These are phyloP conservation scores for Zaprionus tsacasi DNA, from an alignment of 1,140 invertebrate species.

Conservation along the genomic window DNA sequence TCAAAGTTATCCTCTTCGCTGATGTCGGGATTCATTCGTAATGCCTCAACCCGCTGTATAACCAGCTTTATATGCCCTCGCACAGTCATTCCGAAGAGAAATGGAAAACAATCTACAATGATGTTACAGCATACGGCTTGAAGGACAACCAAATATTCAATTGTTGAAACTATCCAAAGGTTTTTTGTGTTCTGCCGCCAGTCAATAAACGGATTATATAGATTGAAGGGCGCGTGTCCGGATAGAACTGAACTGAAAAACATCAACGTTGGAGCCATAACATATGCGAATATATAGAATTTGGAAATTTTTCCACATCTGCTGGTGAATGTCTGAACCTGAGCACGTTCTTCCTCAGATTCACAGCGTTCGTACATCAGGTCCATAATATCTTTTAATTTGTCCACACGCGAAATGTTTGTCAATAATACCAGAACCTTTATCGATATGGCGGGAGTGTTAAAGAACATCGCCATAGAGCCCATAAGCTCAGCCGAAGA, in stretches of 20 bases:
- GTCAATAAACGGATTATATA: conserved; percentile 54
- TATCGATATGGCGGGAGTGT: conserved; percentile 17
- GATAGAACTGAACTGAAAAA: conserved; percentile 1
- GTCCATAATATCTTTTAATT: conserved; percentile 32
- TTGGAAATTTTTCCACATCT: conserved; percentile 32
- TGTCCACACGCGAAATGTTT: conserved; percentile 27
- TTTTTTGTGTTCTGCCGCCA: conserved; percentile 19
- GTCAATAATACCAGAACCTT: conserved; percentile 17
- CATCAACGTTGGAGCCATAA: conserved; percentile 9
- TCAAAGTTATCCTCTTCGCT: conserved; percentile 27
- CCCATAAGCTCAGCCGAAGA: conserved; percentile 25
- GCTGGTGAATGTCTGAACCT: conserved; percentile 33
- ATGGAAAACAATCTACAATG: conserved; percentile 27
- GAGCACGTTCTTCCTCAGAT: neutral
- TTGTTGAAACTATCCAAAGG: conserved; percentile 32
- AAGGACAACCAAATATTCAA: conserved; percentile 20
- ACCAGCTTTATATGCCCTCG: conserved; percentile 43
- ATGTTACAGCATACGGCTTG: neutral
- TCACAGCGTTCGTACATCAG: conserved; percentile 43
- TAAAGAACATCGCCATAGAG: conserved; percentile 43
- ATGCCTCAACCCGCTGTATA: conserved; percentile 5
- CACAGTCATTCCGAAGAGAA: conserved; percentile 43
- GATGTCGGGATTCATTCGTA: conserved; percentile 25
- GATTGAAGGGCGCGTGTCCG: conserved; percentile 26
- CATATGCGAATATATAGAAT: conserved; percentile 13